Base-by-base conservation (phyloP, 2,888 invertebrate species). In the Panorpa germanica region DNA sequence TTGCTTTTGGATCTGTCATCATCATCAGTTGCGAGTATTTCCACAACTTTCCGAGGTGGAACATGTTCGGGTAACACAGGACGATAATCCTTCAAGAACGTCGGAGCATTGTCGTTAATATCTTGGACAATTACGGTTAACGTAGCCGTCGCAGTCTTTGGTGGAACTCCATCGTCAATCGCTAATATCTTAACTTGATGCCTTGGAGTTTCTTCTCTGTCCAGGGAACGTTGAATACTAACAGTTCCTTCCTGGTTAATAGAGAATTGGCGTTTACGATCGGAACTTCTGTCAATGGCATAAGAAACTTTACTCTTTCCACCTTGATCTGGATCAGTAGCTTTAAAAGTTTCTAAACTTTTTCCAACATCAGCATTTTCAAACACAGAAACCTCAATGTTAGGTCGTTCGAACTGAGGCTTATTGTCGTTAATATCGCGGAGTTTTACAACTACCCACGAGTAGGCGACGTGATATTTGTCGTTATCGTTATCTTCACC, bases 371-470 rank as follows among this genome's bases (percentile, higher is more conserved):
- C 76, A 3, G 88, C 85, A 51, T 93, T 88, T 55, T 96, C 95
- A 46, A 74, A 77, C 2, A 90, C 85, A 9, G 77, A 76, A 4
- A 81, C 81, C 58, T 86, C 90, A 43, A 93, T 88, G 50, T 90
- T 88, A 26, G 91, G 83, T 38, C 78, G 70, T 46, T 91, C 88
- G 50, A 88, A 93, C 46, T 81, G 80, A 4, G 95, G 95, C 52
- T 86, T 85, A 62, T 95, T 95, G 64, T 96, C 95, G 60, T 96
- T 96, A 42, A 85, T 85, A 52, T 96, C 96, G 35, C 83, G 68
- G 35, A 98, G 63, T 47, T 80, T 82, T 17, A 93, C 86, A 37
- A 82, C 81, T 33, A 93, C 88, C 82, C 86, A 88, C 2, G 91
- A 88, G 55, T 86, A 86, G 36, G 91, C 91, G 38, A 91, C 86